A percentile compares a stretch with the other conserved stretches of the same genome.
Evolutionary conservation across 2,113 vertebrate species (phyloP).

Genomic region (Phalacrocorax aristotelis): DNA sequence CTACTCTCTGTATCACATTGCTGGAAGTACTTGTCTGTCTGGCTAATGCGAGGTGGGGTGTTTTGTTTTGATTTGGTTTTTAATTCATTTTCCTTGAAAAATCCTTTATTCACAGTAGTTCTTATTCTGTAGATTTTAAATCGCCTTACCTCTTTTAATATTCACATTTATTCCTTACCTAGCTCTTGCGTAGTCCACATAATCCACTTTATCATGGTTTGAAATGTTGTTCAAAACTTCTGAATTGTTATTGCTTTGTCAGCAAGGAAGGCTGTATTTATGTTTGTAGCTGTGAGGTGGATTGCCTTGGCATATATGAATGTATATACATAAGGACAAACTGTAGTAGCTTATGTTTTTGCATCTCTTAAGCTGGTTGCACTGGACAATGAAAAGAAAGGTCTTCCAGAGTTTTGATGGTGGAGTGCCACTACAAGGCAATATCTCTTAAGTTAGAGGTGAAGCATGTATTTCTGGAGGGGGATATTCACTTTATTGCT

Average conservation of each 20-base stretch:
- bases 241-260: neutral
- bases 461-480: neutral
- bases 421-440: neutral
- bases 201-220: neutral
- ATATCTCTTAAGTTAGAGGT: neutral
- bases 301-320: neutral
- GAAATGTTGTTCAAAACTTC: neutral
- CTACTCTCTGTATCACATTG: accelerated
- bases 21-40: neutral
- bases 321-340: neutral
- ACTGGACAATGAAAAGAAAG: neutral
- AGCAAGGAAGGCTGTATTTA: neutral
- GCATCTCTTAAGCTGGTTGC: neutral
- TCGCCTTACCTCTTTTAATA: accelerated
- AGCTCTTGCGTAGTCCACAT: neutral
- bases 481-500: neutral
- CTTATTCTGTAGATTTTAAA: neutral
- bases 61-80: neutral
- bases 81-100: neutral
- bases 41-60: accelerated
- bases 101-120: neutral
- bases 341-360: neutral
- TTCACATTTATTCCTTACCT: neutral
- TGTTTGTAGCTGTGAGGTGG: neutral
- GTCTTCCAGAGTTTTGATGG: neutral